Percentiles rank a stretch among this genome's conserved stretches.
Conservation (phyloP, 2,797 vertebrate genomes). For the Sparidentex hasta region DNA sequence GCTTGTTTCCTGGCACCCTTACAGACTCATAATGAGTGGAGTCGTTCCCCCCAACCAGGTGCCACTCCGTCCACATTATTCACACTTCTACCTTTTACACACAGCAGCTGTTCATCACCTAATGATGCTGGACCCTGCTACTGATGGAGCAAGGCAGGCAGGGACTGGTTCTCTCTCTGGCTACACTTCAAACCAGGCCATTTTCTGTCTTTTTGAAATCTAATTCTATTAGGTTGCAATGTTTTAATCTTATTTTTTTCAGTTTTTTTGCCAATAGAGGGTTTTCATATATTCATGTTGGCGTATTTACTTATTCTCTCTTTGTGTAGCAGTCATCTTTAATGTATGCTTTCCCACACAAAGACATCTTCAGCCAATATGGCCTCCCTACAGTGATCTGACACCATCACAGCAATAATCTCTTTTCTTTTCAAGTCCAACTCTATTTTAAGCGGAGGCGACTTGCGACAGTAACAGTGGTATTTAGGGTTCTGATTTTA, state of each 20-base stretch:
- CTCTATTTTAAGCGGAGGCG: not conserved
- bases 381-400: conserved; percentile 9
- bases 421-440: conserved; percentile 3
- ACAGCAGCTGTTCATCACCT: conserved; percentile 83
- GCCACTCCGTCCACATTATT: conserved; percentile 81
- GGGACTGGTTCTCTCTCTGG: conserved; percentile 49
- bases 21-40: conserved; percentile 76
- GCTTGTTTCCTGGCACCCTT: conserved; percentile 75
- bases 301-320: conserved; percentile 10
- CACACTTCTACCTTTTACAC: conserved; percentile 81
- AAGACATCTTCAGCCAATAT: not conserved
- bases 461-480: conserved; percentile 8
- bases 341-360: not conserved
- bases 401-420: not conserved
- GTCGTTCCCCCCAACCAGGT: conserved; percentile 73
- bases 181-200: conserved; percentile 46
- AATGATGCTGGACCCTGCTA: conserved; percentile 71
- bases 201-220: conserved; percentile 41
- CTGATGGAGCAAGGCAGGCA: conserved; percentile 56
- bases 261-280: not conserved
- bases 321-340: conserved; percentile 13
- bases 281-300: conserved; percentile 6
- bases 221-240: conserved; percentile 36
- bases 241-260: conserved; percentile 26
- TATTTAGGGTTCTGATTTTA: conserved; percentile 59